Evolutionary conservation across 2,797 vertebrate species (phyloP).

Genomic region (Peromyscus eremicus): DNA sequence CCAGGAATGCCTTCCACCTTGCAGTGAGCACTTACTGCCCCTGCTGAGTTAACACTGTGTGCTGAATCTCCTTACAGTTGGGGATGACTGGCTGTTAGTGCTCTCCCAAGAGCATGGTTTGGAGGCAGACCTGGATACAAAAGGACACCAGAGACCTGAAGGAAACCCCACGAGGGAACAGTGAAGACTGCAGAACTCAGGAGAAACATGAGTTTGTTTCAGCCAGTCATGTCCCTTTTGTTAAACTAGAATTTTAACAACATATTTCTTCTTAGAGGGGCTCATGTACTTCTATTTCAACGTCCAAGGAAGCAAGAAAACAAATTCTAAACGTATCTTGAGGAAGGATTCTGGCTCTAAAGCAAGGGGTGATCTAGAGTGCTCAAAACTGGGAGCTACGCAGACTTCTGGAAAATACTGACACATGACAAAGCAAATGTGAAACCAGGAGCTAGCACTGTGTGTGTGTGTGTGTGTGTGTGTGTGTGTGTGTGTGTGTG

Average conservation of each 20-base stretch:
- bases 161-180: background rate
- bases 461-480: too few relatives aligned
- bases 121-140: background rate
- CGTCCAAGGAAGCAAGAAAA: background rate
- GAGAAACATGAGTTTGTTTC: background rate
- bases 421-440: constrained; percentile 19
- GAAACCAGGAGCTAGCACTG: background rate
- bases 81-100: background rate
- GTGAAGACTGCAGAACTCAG: background rate
- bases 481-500: too few relatives aligned
- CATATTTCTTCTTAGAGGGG: background rate
- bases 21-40: background rate
- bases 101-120: background rate
- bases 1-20: background rate
- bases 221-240: background rate
- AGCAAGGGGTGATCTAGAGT: constrained; percentile 3
- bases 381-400: background rate
- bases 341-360: background rate
- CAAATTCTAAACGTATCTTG: constrained; percentile 17
- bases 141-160: background rate
- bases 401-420: constrained; percentile 42
- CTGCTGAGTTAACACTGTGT: background rate
- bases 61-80: background rate
- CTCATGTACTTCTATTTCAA: constrained; percentile 29
- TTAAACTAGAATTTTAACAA: constrained; percentile 26